phyloP scores from a whole-genome alignment of 2,888 invertebrate species.

The Lycocerus yunnanus region DNA sequence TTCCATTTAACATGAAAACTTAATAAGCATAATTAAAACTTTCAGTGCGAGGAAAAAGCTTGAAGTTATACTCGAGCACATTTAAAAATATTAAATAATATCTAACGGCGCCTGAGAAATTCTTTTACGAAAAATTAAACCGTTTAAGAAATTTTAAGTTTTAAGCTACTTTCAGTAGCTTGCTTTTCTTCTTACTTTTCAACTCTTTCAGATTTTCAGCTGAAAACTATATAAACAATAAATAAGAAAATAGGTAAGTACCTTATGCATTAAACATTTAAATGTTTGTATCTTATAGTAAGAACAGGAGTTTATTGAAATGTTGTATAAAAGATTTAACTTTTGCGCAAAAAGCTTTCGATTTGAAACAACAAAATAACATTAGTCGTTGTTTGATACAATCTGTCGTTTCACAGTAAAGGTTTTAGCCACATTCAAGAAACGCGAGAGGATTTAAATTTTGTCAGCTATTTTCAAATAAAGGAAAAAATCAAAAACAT shows the following conservation, averaged over 20 bases:
- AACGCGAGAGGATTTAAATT: slow-evolving; percentile 33
- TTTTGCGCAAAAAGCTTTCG: slow-evolving; percentile 26
- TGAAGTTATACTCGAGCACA: slow-evolving; percentile 38
- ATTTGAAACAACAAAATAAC: slow-evolving; percentile 35
- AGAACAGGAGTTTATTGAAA: slow-evolving; percentile 14
- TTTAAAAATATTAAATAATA: slow-evolving; percentile 44
- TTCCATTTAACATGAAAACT: slow-evolving; percentile 48
- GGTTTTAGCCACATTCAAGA: slow-evolving; percentile 21
- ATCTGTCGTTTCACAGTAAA: slow-evolving; percentile 25
- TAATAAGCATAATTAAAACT: slow-evolving; percentile 50
- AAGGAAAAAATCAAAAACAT: slow-evolving; percentile 42
- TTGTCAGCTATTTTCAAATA: slow-evolving; percentile 40
- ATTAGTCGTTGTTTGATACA: slow-evolving; percentile 33
- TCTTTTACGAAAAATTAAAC: slow-evolving; percentile 41
- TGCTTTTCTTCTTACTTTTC: background rate
- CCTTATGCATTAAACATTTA: background rate
- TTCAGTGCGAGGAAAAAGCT: slow-evolving; percentile 39
- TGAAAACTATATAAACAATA: background rate
- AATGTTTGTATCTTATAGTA: background rate
- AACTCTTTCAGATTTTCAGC: background rate
- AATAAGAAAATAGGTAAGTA: background rate
- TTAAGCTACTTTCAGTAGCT: background rate
- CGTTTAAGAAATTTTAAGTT: slow-evolving; percentile 28
- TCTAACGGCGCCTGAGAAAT: slow-evolving; percentile 37
- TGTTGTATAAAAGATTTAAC: slow-evolving; percentile 19